A percentile compares a stretch with the other conserved stretches of the same genome.
Conservation (phyloP, 2,888 invertebrate genomes). For the Petrolisthes manimaculis region DNA sequence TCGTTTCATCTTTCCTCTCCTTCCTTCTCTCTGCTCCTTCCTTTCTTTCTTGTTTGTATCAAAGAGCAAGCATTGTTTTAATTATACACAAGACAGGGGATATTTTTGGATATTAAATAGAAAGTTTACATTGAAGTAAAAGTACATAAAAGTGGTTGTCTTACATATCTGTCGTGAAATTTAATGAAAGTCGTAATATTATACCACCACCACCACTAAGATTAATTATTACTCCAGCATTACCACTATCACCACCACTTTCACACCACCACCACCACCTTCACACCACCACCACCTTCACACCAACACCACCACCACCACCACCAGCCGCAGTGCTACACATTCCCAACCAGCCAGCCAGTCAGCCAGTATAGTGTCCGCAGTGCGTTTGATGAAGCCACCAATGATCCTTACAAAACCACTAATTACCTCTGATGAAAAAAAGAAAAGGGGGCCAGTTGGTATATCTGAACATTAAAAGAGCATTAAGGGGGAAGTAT, state of each 20-base stretch:
- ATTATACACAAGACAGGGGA: too few species aligned
- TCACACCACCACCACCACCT: background rate
- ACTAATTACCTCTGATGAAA: background rate
- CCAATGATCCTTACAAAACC: conserved; percentile 5
- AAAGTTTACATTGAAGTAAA: too few species aligned
- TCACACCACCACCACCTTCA: background rate
- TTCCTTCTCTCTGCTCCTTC: background rate
- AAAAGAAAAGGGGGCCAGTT: background rate
- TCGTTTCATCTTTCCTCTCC: background rate
- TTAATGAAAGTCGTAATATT: too few species aligned
- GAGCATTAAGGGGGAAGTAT: too few species aligned
- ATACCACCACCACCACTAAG: too few species aligned
- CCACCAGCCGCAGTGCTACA: too few species aligned
- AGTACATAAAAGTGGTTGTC: too few species aligned
- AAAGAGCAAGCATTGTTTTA: background rate
- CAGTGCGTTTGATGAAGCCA: conserved; percentile 13
- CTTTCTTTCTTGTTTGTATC: background rate
- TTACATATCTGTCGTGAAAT: too few species aligned
- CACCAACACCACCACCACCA: too few species aligned
- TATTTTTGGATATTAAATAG: too few species aligned
- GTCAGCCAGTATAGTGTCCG: too few species aligned
- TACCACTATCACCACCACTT: background rate
- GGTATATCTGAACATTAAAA: conserved; percentile 1
- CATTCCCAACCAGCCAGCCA: background rate
- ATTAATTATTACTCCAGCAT: background rate